Conservation (phyloP, 2,797 vertebrate species). For the Menidia menidia region DNA sequence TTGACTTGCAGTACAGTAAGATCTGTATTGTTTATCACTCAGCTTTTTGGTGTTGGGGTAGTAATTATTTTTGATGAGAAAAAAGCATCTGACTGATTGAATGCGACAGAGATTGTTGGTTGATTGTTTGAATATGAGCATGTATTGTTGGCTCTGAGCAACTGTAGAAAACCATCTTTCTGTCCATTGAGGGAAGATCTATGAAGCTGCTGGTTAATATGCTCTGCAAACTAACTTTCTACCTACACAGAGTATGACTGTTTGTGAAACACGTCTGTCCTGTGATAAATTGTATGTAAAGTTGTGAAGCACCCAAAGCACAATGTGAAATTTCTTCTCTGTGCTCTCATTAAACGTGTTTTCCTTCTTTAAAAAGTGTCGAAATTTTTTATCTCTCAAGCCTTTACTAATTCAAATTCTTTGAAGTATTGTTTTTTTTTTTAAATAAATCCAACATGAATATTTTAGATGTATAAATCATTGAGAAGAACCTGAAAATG, state of each 20-base stretch:
- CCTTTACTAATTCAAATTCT: too few species aligned
- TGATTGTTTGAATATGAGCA: constrained; percentile 14
- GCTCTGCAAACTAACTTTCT: not conserved
- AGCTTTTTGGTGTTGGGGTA: constrained; percentile 8
- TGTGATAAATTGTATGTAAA: not conserved
- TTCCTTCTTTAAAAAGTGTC: too few species aligned
- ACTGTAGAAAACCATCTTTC: not conserved
- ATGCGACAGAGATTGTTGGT: not conserved
- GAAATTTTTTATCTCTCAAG: too few species aligned
- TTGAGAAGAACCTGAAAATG: too few species aligned
- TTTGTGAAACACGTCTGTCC: not conserved
- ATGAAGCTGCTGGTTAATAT: not conserved
- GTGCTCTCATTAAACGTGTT: too few species aligned
- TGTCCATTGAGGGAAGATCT: not conserved
- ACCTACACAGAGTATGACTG: not conserved
- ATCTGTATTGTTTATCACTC: constrained; percentile 25
- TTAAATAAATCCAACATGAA: too few species aligned
- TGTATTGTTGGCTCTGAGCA: not conserved
- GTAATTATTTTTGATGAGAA: constrained; percentile 33
- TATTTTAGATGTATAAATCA: too few species aligned
- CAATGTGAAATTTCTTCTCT: constrained; percentile 1
- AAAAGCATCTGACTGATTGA: constrained; percentile 35
- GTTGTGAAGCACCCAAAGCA: not conserved
- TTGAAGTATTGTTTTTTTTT: too few species aligned
- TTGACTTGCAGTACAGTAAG: not conserved